Evolutionary conservation across 2,888 invertebrate species (phyloP).

Genomic region (Hydroisotoma schaefferi): DNA sequence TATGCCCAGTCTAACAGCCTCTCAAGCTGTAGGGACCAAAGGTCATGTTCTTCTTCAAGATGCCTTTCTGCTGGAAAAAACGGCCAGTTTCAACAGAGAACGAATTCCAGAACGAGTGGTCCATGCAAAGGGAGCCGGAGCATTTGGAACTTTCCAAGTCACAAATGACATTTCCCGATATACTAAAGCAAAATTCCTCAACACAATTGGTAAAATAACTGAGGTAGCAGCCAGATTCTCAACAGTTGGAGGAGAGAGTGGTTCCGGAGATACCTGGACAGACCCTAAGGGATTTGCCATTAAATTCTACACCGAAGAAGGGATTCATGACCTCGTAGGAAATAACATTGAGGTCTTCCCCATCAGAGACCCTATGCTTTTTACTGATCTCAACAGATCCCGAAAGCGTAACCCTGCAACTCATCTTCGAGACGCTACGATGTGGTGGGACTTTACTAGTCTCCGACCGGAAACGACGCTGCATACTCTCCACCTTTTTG

Average conservation of each 20-base stretch:
- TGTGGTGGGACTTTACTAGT: conserved; percentile 94
- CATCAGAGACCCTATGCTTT: conserved; percentile 81
- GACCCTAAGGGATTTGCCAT: conserved; percentile 67
- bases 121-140: conserved; percentile 88
- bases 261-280: conserved; percentile 54
- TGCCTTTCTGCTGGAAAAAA: conserved; percentile 70
- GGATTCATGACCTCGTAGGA: conserved; percentile 89
- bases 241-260: conserved; percentile 84
- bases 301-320: conserved; percentile 89
- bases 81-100: conserved; percentile 81
- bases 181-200: conserved; percentile 73
- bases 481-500: conserved; percentile 76
- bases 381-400: conserved; percentile 93
- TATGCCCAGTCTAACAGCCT: conserved; percentile 12
- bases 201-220: conserved; percentile 71
- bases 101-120: conserved; percentile 94
- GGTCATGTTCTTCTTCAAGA: conserved; percentile 87
- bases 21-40: conserved; percentile 73
- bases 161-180: conserved; percentile 63
- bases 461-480: conserved; percentile 82
- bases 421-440: conserved; percentile 84
- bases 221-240: conserved; percentile 76
- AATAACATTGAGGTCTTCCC: conserved; percentile 92
- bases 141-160: conserved; percentile 18
- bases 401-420: conserved; percentile 93